phyloP scores from a whole-genome alignment of 2,888 invertebrate species.

The Sisyra nigra region DNA sequence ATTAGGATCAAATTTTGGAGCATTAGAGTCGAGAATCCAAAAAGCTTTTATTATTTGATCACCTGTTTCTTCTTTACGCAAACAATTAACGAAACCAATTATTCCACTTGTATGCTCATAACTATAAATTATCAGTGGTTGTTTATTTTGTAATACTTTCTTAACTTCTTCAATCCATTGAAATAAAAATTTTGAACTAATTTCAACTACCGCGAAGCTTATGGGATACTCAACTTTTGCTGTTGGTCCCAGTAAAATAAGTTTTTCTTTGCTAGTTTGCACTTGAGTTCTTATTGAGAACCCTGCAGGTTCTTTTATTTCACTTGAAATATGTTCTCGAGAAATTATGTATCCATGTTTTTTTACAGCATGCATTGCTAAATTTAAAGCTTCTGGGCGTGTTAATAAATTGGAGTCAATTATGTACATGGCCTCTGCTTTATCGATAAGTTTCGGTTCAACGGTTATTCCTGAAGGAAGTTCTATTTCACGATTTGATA shows the following conservation, averaged over 20 bases:
- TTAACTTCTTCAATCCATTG: constrained; percentile 63
- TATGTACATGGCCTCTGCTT: constrained; percentile 17
- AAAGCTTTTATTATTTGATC: constrained; percentile 41
- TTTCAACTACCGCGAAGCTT: no score
- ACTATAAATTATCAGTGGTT: constrained; percentile 47
- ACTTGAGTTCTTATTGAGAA: constrained; percentile 33
- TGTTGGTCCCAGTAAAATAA: constrained; percentile 28
- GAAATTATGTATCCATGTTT: constrained; percentile 23
- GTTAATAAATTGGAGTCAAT: constrained; percentile 26
- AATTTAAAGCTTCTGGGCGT: constrained; percentile 29
- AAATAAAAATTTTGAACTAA: constrained; percentile 27
- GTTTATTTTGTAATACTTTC: constrained; percentile 38
- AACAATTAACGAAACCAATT: constrained; percentile 70
- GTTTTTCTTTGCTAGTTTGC: constrained; percentile 32
- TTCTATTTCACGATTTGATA: constrained; percentile 34
- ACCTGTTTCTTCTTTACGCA: constrained; percentile 52
- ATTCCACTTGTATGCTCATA: constrained; percentile 55
- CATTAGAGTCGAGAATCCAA: constrained; percentile 42
- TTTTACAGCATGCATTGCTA: constrained; percentile 17
- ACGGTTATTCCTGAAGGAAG: constrained; percentile 34
- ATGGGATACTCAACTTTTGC: no score
- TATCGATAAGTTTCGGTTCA: constrained; percentile 39
- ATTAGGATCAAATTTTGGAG: constrained; percentile 46
- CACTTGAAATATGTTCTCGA: constrained; percentile 19
- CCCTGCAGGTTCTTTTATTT: constrained; percentile 25